Percentiles rank a stretch among this genome's conserved stretches.
These are phyloP conservation scores for Cantharis flavilabris DNA, from an alignment of 2,888 invertebrate species.

Conservation along the genomic window DNA sequence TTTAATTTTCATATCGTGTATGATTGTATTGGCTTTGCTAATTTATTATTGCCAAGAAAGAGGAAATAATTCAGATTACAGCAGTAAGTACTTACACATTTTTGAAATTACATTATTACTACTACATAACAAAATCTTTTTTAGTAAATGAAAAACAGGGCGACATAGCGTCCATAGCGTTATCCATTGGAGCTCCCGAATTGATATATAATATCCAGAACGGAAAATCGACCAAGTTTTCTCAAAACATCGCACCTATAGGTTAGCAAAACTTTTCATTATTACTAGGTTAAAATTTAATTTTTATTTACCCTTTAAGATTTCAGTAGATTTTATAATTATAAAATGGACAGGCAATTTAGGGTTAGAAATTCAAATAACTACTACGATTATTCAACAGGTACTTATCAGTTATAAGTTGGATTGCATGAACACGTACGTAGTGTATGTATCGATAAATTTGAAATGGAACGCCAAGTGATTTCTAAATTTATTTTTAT, in stretches of 20 bases:
- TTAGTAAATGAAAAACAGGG: constrained; percentile 10
- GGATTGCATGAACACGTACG: not conserved
- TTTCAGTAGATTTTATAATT: not conserved
- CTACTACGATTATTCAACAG: not conserved
- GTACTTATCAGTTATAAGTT: not conserved
- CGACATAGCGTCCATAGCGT: constrained; percentile 6
- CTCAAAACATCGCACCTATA: not conserved
- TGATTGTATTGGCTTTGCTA: constrained; percentile 13
- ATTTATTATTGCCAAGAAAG: constrained; percentile 14
- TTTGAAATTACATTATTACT: not conserved
- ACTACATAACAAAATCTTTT: not conserved
- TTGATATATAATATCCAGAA: not conserved
- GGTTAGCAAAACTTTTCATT: not conserved
- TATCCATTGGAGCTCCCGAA: constrained; percentile 6
- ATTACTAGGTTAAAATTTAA: not conserved
- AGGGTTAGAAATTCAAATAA: not conserved
- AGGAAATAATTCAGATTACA: constrained; percentile 5
- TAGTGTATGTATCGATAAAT: not conserved
- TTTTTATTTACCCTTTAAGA: not conserved
- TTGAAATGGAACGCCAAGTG: not conserved
- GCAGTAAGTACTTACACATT: constrained; percentile 2
- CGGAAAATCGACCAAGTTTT: not conserved
- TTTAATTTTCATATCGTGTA: constrained; percentile 15
- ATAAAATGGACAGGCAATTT: not conserved
- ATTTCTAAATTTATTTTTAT: not conserved